Percentiles rank a stretch among this genome's conserved stretches.
Evolutionary conservation across 2,113 vertebrate genomes (phyloP).

Genomic region (Aegithalos caudatus): DNA sequence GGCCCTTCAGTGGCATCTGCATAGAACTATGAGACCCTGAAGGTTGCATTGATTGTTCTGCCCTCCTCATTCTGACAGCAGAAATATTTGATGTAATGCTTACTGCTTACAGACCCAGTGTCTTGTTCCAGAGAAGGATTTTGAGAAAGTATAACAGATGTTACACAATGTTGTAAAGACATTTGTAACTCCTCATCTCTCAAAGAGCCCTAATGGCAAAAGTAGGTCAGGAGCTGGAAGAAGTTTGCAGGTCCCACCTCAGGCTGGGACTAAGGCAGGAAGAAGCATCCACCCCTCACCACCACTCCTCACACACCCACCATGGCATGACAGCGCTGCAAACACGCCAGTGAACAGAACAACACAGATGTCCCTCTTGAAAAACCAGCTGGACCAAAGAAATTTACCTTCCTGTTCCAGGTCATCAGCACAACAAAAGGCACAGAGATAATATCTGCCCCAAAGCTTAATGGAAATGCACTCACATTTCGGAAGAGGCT

Average conservation of each 20-base stretch:
- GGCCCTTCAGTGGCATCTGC: neutral
- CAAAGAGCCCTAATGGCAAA: neutral
- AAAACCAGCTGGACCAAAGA: neutral
- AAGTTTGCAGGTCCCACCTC: neutral
- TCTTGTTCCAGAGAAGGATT: neutral
- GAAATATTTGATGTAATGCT: neutral
- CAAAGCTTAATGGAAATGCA: slow-evolving; percentile 20
- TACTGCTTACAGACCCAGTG: neutral
- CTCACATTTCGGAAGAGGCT: neutral
- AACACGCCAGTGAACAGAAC: neutral
- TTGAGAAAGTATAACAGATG: accelerated
- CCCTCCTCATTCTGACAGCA: neutral
- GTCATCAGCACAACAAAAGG: neutral
- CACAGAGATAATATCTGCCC: slow-evolving; percentile 7
- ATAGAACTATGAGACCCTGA: neutral
- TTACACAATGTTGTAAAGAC: neutral
- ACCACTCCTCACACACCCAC: neutral
- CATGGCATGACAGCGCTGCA: neutral
- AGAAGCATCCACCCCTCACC: neutral
- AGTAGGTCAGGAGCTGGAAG: neutral
- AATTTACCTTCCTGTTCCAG: neutral
- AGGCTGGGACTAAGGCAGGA: neutral
- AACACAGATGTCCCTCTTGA: neutral
- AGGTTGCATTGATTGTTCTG: neutral
- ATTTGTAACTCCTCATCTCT: neutral